phyloP scores from a whole-genome alignment of 2,113 vertebrate genomes.

The Edolisoma coerulescens region DNA sequence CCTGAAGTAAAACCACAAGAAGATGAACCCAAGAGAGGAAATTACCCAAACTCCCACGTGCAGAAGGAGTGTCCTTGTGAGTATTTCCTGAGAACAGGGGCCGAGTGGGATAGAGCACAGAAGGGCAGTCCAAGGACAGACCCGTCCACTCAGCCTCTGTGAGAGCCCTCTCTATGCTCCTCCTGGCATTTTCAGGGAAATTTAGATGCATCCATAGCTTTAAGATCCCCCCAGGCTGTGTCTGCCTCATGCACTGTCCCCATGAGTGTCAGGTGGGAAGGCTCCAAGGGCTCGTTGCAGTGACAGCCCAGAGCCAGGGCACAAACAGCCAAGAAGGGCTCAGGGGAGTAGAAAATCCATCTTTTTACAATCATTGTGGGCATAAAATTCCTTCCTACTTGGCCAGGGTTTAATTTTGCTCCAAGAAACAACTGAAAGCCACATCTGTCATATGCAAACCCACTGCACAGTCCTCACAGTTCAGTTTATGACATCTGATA shows the following conservation, averaged over 20 bases:
- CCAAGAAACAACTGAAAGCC: background rate
- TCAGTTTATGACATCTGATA: background rate
- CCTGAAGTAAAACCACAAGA: background rate
- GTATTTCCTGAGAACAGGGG: background rate
- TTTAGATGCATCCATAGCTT: background rate
- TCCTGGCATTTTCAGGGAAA: background rate
- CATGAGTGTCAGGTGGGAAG: background rate
- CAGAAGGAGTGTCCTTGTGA: background rate
- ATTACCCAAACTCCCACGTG: background rate
- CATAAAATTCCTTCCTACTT: background rate
- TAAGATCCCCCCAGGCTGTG: background rate
- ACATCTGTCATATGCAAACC: background rate
- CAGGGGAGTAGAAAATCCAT: background rate
- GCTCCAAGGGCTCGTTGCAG: background rate
- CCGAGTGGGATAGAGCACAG: background rate
- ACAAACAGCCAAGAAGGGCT: background rate
- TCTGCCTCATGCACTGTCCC: background rate
- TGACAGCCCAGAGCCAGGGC: background rate
- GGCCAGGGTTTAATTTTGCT: background rate
- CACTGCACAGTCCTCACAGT: background rate
- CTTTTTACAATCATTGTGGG: background rate
- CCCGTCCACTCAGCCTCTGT: background rate
- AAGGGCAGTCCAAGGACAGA: background rate
- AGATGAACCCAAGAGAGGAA: background rate
- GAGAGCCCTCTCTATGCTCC: background rate